Evolutionary conservation across 2,797 vertebrate species (phyloP).

Genomic region (Thunnus albacares): DNA sequence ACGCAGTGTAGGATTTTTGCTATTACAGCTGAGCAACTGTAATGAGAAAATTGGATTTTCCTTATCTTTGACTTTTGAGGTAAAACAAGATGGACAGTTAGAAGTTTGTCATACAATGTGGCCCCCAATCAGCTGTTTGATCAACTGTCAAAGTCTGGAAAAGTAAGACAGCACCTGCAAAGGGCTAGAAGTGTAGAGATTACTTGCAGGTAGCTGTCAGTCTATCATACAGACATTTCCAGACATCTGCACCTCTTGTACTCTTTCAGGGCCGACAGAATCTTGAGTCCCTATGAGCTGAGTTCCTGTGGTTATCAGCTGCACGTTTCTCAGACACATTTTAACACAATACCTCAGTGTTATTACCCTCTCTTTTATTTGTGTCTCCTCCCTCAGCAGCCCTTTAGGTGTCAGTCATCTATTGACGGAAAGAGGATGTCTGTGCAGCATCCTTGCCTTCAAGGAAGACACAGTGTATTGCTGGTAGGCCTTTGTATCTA

Average conservation of each 20-base stretch:
- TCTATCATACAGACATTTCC: constrained; percentile 1
- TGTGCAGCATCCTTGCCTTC: constrained; percentile 41
- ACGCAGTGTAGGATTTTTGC: neutral
- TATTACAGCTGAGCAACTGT: neutral
- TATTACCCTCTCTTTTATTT: constrained; percentile 25
- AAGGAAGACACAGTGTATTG: constrained; percentile 1
- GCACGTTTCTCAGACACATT: constrained; percentile 15
- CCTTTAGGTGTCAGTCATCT: neutral
- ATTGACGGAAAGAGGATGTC: constrained; percentile 35
- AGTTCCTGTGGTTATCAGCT: constrained; percentile 8
- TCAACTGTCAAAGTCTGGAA: constrained; percentile 1
- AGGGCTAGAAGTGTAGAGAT: neutral
- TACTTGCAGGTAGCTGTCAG: constrained; percentile 17
- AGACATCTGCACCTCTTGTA: neutral
- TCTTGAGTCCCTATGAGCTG: neutral
- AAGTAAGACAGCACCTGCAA: constrained; percentile 5
- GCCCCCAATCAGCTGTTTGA: constrained; percentile 21
- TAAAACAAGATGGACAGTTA: neutral
- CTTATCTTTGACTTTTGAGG: constrained; percentile 4
- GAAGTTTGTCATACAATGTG: neutral
- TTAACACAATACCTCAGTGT: constrained; percentile 16
- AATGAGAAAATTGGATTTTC: neutral
- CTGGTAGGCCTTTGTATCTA: neutral
- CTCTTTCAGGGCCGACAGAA: constrained; percentile 20
- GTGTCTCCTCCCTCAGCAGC: constrained; percentile 14